These are phyloP conservation scores for Dioctria rufipes DNA, from an alignment of 2,888 invertebrate genomes.

Conservation along the genomic window DNA sequence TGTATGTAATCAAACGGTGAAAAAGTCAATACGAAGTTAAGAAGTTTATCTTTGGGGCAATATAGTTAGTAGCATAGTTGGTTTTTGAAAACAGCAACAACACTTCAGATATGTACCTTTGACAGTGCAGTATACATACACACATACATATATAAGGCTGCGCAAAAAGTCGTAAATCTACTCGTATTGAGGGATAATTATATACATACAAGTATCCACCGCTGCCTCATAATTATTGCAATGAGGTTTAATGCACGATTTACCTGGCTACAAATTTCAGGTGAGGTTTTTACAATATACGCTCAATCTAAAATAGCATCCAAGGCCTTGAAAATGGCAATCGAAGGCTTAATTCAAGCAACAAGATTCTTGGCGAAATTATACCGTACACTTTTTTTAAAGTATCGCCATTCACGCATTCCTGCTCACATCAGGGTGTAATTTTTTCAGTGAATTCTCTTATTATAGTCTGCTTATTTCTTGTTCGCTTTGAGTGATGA, in stretches of 20 bases:
- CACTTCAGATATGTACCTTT: conserved; percentile 6
- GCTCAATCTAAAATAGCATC: not conserved
- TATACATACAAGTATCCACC: conserved; percentile 48
- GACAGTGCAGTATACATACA: not conserved
- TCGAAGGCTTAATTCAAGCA: not conserved
- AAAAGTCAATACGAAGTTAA: conserved; percentile 27
- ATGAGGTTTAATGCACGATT: conserved; percentile 48
- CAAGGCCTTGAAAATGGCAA: not conserved
- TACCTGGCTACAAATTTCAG: conserved; percentile 36
- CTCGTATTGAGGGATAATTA: conserved; percentile 55
- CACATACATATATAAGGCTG: conserved; percentile 4
- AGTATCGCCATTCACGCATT: not conserved
- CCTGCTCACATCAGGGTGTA: not conserved
- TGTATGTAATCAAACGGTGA: conserved; percentile 18
- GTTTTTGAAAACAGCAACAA: conserved; percentile 24
- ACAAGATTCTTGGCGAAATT: not conserved
- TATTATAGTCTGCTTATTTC: not conserved
- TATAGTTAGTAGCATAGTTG: not conserved
- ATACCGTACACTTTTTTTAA: not conserved
- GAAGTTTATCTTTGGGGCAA: conserved; percentile 15
- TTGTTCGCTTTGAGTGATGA: too few relatives aligned
- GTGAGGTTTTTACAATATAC: conserved; percentile 20
- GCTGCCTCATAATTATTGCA: conserved; percentile 56
- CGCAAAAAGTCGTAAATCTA: conserved; percentile 56
- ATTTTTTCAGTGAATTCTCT: not conserved